Evolutionary conservation across 2,113 vertebrate genomes (phyloP).

Genomic region (Otocyon megalotis): DNA sequence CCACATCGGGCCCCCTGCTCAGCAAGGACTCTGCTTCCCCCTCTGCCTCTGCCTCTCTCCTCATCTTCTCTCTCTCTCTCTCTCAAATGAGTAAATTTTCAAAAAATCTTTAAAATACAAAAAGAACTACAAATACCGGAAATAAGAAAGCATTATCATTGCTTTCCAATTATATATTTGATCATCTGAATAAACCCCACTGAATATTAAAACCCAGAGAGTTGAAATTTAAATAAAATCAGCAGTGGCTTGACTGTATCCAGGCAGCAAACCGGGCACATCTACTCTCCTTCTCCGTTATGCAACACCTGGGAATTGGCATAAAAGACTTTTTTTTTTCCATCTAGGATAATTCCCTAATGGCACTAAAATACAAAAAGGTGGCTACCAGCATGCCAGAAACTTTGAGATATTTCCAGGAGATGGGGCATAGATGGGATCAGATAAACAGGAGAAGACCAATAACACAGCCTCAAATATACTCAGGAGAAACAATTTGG

Average conservation of each 20-base stretch:
- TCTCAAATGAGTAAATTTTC: no score
- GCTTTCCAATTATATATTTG: background rate
- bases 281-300: background rate
- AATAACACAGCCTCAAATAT: background rate
- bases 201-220: background rate
- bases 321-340: background rate
- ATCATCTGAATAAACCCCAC: background rate
- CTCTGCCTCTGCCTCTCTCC: no score
- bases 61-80: no score
- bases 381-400: background rate
- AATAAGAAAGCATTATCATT: background rate
- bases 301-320: background rate
- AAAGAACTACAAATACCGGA: background rate
- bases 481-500: background rate
- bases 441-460: background rate
- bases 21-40: no score
- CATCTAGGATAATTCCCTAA: background rate
- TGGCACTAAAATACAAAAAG: background rate
- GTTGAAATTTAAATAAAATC: background rate
- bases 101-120: no score
- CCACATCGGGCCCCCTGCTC: no score
- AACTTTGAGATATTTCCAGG: background rate
- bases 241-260: no score
- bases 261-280: rapidly evolving
- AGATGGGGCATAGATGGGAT: background rate